A percentile compares a stretch with the other conserved stretches of the same genome.
phyloP scores from a whole-genome alignment of 2,797 vertebrate genomes.

The Muscicapa striata region DNA sequence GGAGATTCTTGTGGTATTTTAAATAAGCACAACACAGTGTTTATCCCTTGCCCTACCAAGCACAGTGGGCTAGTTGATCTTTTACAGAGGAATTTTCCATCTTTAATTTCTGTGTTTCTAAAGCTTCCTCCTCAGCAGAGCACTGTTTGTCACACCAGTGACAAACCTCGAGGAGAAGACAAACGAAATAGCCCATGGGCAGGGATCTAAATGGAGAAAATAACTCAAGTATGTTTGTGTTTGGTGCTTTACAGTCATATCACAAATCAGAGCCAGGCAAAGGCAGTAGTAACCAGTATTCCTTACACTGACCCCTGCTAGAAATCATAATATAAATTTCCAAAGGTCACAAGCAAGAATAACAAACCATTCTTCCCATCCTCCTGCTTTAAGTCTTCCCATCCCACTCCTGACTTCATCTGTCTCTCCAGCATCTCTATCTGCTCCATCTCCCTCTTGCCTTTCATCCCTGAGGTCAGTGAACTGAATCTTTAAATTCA shows the following conservation, averaged over 20 bases:
- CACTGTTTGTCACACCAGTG: background rate
- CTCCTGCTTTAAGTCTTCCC: background rate
- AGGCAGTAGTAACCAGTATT: background rate
- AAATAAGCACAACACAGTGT: slow-evolving; percentile 1
- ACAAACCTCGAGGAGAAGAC: slow-evolving; percentile 27
- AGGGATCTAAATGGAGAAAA: background rate
- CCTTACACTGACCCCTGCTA: background rate
- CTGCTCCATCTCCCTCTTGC: background rate
- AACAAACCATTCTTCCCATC: background rate
- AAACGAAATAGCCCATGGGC: background rate
- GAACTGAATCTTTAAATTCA: background rate
- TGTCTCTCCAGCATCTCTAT: background rate
- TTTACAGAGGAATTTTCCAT: slow-evolving; percentile 50
- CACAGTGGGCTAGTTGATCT: background rate
- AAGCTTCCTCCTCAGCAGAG: background rate
- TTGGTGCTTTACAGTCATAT: background rate
- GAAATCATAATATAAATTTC: background rate
- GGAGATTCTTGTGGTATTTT: background rate
- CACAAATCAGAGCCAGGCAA: background rate
- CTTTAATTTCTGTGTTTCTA: slow-evolving; percentile 21
- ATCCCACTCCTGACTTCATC: background rate
- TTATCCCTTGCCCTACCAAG: slow-evolving; percentile 9
- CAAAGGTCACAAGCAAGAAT: background rate
- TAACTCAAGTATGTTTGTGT: background rate
- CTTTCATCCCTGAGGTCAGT: background rate